Percentiles rank a stretch among this genome's conserved stretches.
phyloP scores from a whole-genome alignment of 2,113 vertebrate genomes.

The Corvus moneduloides region DNA sequence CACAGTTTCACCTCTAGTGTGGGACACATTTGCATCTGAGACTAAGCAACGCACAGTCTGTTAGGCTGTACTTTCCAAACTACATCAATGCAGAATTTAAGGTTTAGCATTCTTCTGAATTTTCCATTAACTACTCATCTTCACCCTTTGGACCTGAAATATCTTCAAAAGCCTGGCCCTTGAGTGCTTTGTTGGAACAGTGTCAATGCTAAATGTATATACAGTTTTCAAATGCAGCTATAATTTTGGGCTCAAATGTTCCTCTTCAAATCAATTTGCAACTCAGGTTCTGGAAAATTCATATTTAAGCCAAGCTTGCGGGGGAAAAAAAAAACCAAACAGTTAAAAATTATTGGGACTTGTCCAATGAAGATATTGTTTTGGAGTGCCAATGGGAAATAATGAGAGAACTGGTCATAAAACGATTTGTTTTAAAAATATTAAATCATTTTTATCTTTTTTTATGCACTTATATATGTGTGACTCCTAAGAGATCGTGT shows the following conservation, averaged over 20 bases:
- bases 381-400: neutral
- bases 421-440: neutral
- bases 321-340: rapidly evolving
- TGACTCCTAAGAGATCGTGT: neutral
- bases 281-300: neutral
- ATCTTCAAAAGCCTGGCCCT: neutral
- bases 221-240: neutral
- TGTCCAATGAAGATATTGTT: neutral
- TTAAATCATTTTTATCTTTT: neutral
- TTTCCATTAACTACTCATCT: neutral
- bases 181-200: conserved; percentile 25
- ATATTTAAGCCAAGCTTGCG: neutral
- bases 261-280: conserved; percentile 34
- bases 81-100: neutral
- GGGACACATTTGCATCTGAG: neutral
- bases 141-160: neutral
- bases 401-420: neutral
- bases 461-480: neutral
- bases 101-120: neutral
- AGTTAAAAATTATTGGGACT: neutral
- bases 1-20: neutral
- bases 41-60: neutral
- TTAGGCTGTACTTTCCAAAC: neutral
- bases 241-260: neutral
- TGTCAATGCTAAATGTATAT: neutral